A percentile compares a stretch with the other conserved stretches of the same genome.
phyloP scores from a whole-genome alignment of 2,797 vertebrate genomes.

The Zenarchopterus dispar region DNA sequence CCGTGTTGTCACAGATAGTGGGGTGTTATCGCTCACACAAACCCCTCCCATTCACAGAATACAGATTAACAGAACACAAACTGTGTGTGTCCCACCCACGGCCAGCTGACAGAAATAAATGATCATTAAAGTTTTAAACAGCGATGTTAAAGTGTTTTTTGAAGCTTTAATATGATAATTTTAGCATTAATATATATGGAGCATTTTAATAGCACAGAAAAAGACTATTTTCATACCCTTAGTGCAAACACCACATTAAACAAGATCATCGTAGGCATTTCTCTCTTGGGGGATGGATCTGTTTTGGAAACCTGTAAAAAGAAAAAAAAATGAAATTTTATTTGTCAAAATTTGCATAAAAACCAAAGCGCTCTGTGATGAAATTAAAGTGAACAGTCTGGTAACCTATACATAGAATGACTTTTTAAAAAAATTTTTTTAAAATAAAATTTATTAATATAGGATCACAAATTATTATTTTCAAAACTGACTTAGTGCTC shows the following conservation, averaged over 20 bases:
- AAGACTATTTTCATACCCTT: conserved; percentile 81
- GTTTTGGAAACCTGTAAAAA: conserved; percentile 90
- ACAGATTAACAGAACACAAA: conserved; percentile 41
- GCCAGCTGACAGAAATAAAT: conserved; percentile 20
- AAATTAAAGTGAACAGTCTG: background rate
- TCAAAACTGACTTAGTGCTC: too few relatives aligned
- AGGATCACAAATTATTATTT: too few relatives aligned
- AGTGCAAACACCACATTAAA: conserved; percentile 98
- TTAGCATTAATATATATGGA: background rate
- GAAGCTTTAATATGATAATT: background rate
- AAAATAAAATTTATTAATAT: too few relatives aligned
- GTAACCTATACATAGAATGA: too few relatives aligned
- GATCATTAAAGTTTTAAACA: conserved; percentile 6
- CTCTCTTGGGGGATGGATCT: conserved; percentile 97
- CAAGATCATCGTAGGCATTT: conserved; percentile 98
- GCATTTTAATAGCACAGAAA: background rate
- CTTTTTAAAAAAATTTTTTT: too few relatives aligned
- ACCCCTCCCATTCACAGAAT: conserved; percentile 49
- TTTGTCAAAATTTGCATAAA: background rate
- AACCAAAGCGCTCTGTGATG: background rate
- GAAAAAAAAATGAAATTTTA: background rate
- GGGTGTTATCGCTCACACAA: conserved; percentile 64
- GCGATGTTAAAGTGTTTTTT: too few relatives aligned
- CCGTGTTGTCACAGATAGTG: conserved; percentile 64
- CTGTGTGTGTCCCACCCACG: conserved; percentile 40